phyloP scores from a whole-genome alignment of 2,797 vertebrate species.

The Nyctibius grandis region DNA sequence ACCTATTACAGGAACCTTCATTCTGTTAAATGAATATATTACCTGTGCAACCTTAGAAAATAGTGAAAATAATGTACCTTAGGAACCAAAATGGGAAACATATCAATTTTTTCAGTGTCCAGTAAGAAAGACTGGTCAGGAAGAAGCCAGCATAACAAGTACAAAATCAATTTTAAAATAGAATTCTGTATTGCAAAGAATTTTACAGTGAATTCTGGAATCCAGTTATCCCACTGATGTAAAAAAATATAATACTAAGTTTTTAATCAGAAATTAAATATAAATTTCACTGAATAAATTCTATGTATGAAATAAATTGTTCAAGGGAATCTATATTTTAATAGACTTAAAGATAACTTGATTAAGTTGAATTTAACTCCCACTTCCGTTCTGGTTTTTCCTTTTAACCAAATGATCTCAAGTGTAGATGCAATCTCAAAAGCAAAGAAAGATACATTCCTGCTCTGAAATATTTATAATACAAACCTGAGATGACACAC shows the following conservation, averaged over 20 bases:
- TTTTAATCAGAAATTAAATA: not conserved
- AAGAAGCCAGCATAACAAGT: not conserved
- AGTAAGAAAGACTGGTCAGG: not conserved
- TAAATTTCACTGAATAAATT: not conserved
- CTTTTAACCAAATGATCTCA: not conserved
- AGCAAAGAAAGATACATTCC: not conserved
- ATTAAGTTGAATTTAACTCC: not conserved
- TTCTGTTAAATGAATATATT: not conserved
- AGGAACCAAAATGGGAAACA: not conserved
- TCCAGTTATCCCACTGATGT: not conserved
- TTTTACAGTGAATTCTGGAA: not conserved
- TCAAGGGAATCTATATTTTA: not conserved
- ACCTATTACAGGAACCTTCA: not conserved
- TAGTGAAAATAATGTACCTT: not conserved
- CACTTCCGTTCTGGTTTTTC: not conserved
- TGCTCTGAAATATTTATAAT: not conserved
- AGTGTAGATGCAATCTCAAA: not conserved
- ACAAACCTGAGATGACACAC: not conserved
- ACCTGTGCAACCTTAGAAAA: not conserved
- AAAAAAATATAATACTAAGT: not conserved
- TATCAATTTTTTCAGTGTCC: not conserved
- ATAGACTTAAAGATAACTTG: not conserved
- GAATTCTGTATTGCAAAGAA: not conserved
- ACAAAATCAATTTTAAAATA: not conserved
- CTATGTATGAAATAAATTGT: not conserved